Evolutionary conservation across 1,140 invertebrate species (phyloP), one percentile per base, ranked within the genome.

Genomic region (Pachyrhynchus sulphureomaculatus): DNA sequence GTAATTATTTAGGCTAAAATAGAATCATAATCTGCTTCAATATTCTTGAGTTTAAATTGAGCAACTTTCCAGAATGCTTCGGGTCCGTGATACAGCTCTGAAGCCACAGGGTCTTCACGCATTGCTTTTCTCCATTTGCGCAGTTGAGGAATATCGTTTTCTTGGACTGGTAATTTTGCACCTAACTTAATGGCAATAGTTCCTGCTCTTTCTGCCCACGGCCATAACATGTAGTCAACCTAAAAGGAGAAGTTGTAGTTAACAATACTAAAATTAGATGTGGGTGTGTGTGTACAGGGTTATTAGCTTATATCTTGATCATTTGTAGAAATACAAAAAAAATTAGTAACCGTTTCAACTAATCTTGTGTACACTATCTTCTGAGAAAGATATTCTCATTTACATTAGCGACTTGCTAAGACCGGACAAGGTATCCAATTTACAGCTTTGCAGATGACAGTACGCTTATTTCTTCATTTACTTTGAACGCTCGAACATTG

Each of bases 161-260:
- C 65, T 51, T 74, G 70, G 60, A 83, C 72, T n/a, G 79, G 74
- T 75, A 82, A 84, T 51, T 83, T 79, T 48, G 82, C 68, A 20
- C 82, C 83, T 18, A 81, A 77, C 44, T 82, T 55, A 4, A 86
- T 67, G 17, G 75, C 79, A n/a, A 87, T 72, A 18, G 82, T 60
- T 26, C 79, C 78, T 1, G 82, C 72, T 62, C 89, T 81, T 76
- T 94, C 91, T 64, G 87, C 87, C 89, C 89, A 93, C 2, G 92
- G 92, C 91, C 92, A 94, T 45, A 93, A 87, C 90, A 93, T 93
- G 60, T 91, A 90, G 75, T 94, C 92, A 15, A 88, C 63, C 69
- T 70, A 36, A 45, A 65, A 53, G 32, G 5, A 13, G 62, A 57
- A 34, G 21, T 3, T 39, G 0, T 44, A 29, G 8, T 54, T 34